Evolutionary conservation across 2,113 vertebrate genomes (phyloP), one percentile per base, ranked within the genome.

Genomic region (Dicaeum eximium): DNA sequence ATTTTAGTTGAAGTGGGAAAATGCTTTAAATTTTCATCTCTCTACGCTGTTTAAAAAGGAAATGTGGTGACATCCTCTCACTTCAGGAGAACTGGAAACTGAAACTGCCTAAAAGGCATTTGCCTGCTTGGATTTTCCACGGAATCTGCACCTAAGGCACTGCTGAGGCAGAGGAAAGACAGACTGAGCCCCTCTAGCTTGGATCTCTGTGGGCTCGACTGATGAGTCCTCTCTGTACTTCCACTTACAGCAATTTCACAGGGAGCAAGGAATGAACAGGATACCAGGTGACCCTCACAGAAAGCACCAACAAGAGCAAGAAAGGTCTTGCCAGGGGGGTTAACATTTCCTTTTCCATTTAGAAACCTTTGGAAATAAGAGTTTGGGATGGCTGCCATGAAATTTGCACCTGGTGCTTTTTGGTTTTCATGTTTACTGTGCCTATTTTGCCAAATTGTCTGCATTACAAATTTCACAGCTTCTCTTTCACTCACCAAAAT

Each of bases 201-300:
- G 40, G 18, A 25, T 16, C 24, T 54, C 56, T 21, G 28, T 1
- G 12, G 74, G 10, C 8, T 62, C 47, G 16, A 35, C 42, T 24
- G 27, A 28, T 11, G 38, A 35, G 23, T 33, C 22, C 27, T 17
- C 79, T 17, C 61, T 37, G 5, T 18, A 8, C 14, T 45, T 37
- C 28, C 53, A 15, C 2, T 9, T 33, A 3, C 40, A 50, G 67
- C 27, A 23, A 11, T 38, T 38, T 40, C 1, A 5, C 28, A 51
- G 23, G 0, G 1, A 67, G 30, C 0, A 1, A 7, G 28, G 19
- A 10, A 18, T 15, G 19, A 11, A 7, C 28, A 45, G n/a, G n/a
- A 44, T 45, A 35, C 10, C 10, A 17, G 35, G 30, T 4, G 2
- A 3, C 35, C 14, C 48, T 22, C 33, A 33, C 13, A 89, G 38